Base-by-base conservation (phyloP, 2,888 invertebrate species). In the Plemyria rubiginata region DNA sequence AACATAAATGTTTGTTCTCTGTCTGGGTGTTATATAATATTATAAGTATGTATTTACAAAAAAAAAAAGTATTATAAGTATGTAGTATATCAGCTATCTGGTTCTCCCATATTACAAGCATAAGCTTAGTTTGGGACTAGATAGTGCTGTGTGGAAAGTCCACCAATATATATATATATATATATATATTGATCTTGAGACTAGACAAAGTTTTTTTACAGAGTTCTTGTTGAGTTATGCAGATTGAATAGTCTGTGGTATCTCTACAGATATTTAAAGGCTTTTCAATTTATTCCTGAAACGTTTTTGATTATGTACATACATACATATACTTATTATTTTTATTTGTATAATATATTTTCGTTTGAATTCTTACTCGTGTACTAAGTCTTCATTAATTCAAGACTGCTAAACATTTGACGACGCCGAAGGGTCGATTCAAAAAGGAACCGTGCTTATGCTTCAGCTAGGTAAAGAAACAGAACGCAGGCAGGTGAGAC, bases 401-500 rank as follows among this genome's bases (percentile, higher is more conserved):
- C 62, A 63, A 67, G 63, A 63, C 43, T 51, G 40, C 65, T 58
- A 54, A 40, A 62, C 71, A 67, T 65, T 72, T 62, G 71, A 67
- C n/a, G n/a, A 70, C 65, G 69, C 66, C 55, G 53, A 68, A 72
- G 73, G 70, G 70, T 67, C 66, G 64, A 58, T 50, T 51, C 49
- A 29, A 57, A 73, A 70, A 62, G 56, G 45, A 54, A 15, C 54
- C 59, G 63, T 60, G 50, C 40, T 62, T 60, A 52, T 65, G 66
- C 43, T 43, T 41, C 43, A 16, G 8, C 67, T 75, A 73, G 64
- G 67, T 72, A 72, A 70, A 75, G 75, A 69, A 77, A 80, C 74
- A 74, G 77, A 72, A 71, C 72, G 82, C 81, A 81, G 82, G 83
- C 81, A 82, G 83, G 82, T 81, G 84, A 80, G 88, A 82, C 90